Base-by-base conservation (phyloP, 2,888 invertebrate genomes). In the Lampropteryx suffumata region DNA sequence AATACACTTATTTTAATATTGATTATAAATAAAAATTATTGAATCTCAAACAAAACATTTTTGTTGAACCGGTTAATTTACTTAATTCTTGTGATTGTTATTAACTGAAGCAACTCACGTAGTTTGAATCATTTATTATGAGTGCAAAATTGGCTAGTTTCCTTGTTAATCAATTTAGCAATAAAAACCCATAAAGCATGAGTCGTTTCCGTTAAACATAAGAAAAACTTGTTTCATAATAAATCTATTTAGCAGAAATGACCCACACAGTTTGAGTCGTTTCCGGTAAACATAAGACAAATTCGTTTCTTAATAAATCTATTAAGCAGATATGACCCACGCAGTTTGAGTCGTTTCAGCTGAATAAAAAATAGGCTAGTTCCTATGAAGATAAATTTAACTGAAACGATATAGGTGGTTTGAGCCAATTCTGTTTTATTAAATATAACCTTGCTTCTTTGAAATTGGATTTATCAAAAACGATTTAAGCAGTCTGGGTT, bases 271-370 rank as follows among this genome's bases (percentile, higher is more conserved):
- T 32, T 32, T 32, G 32, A 32, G 32, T 32, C 13, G 11, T 32
- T 32, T 32, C 12, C 11, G 32, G 7, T 32, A 12, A 32, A 12
- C 8, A 11, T 12, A 32, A 32, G 12, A 32, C 12, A 8, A 12
- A 6, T 6, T 32, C 8, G 7, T 32, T 32, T 32, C 11, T 32
- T 32, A 30, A 12, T 32, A 13, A 32, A 32, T 32, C 12, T 12
- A 32, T 32, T 12, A 12, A 6, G 11, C 32, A 32, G 30, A 30
- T 11, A 30, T 30, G 30, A 30, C 30, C 30, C 10, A 30, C 30
- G 11, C 30, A 30, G 30, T 32, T 32, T 32, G 32, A 32, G 32
- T 32, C 32, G 12, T 32, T 32, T 32, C 12, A 32, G 32, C 32
- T 32, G 11, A 13, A 13, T 32, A 12, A 32, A 32, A 32, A 32